Base-by-base conservation (phyloP, 2,113 vertebrate species). In the Myiagra hebetior region DNA sequence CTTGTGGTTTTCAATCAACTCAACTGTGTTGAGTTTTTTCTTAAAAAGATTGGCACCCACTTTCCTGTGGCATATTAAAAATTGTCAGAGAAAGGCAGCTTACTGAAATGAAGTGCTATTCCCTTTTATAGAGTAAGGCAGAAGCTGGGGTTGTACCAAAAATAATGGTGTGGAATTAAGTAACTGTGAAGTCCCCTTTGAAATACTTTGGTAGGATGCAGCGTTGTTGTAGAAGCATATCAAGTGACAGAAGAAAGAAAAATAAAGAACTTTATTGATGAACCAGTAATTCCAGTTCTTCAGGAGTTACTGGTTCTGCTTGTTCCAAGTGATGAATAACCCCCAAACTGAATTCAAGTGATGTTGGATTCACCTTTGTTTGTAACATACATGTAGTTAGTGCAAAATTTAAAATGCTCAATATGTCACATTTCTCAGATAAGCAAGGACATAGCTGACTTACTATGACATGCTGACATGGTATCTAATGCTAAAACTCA, bases 21-120 rank as follows among this genome's bases (percentile, higher is more conserved):
- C 65, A 83, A 85, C 81, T 76, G 41, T 70, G 37, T 22, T 13
- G 50, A 74, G 55, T 42, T 74, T 76, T 76, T 91, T 79, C 65
- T 80, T 68, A 20, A 67, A 50, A 65, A 73, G 50, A 60, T 87
- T 68, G 49, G 63, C 78, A 85, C 19, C 13, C 19, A 39, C 67
- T 84, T 93, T 87, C 49, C 44, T 85, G 18, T 69, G 30, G 24
- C 77, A 28, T 74, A 44, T 89, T 85, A 76, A 91, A 87, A 89
- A 83, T 60, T 83, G 62, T 93, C 41, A 55, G 87, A 73, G 89
- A 80, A 95, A 91, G 78, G 59, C 72, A 72, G 67, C 50, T 90
- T 70, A 59, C n/a, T 92, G 55, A 91, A 91, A 87, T 85, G 85
- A 91, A 93, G 76, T 79, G 85, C 20, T 88, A 27, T 80, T 95